Evolutionary conservation across 1,140 invertebrate genomes (phyloP), one percentile per base, ranked within the genome.

Genomic region (Bombus affinis): DNA sequence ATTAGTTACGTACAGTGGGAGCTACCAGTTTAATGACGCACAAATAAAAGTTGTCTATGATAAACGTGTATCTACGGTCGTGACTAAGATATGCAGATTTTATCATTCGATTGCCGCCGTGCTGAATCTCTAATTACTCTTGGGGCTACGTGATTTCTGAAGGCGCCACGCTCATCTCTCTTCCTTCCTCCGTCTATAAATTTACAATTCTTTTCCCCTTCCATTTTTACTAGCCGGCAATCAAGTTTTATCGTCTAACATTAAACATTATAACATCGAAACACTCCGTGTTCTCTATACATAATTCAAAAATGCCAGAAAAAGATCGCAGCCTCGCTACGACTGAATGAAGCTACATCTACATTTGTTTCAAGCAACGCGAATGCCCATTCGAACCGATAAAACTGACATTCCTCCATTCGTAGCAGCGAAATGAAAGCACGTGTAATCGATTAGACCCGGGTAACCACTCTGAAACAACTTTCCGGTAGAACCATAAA

Each of bases 11-110:
- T 44, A 57, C 47, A 79, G 35, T 70, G 57, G 44, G 8, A 35
- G 70, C 77, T 79, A 44, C 66, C 75, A 47, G 53, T 79, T 84
- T 70, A 79, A 71, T 44, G 39, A 59, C 39, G 15, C n/a, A 9
- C 6, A 37, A 35, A 71, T 71, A 84, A 79, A 68, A 77, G 28
- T 83, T 44, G 25, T 9, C 65, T 59, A 78, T 78, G 65, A 83
- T 78, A 57, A 83, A 76, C 82, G 66, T 32, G 22, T 71, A 71
- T 78, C 65, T 44, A 70, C 39, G 47, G 59, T 71, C 66, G 66
- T 71, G 70, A 79, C 75, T 84, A 37, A 79, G 82, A 84, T 84
- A 84, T 79, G 82, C 76, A 84, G 76, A 84, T 84, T 78, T 79
- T 78, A 84, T 84, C 75, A 79, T 35, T 71, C 53, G 66, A 84